Base-by-base conservation (phyloP, 2,113 vertebrate species). In the Galbula dea region DNA sequence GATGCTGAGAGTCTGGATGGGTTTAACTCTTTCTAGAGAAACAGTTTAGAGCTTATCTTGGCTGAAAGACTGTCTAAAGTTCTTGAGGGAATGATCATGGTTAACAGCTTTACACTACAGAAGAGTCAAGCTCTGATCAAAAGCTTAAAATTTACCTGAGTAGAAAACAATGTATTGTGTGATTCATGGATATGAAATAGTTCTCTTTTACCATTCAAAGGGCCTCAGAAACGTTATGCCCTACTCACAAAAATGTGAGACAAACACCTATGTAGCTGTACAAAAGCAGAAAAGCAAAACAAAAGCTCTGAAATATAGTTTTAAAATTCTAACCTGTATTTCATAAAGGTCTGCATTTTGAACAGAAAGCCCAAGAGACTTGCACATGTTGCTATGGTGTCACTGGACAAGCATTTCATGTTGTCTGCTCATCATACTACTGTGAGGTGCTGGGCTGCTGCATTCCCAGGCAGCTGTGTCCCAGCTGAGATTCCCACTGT, bases 11-110 rank as follows among this genome's bases (percentile, higher is more conserved):
- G 30, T 66, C 55, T 82, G 32, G 2, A 0, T 0, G 67, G 11
- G 10, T 88, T 91, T 94, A 79, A 59, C n/a, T 54, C n/a, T 46
- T 95, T 89, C 73, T 66, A 66, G 77, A 71, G 34, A 83, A 83
- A 54, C 5, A 81, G 55, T 32, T 83, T 46, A 36, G 73, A 81
- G 54, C 17, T 83, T 13, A 21, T 39, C 36, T 55, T 51, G 39
- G 20, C 52, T 90, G 79, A 75, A 67, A n/a, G 15, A 9, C 43
- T 66, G 10, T 21, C 24, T 36, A 34, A 36, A 4, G 12, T 52
- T 27, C 43, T 68, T 46, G 24, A 49, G 11, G 51, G 24, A 73
- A 57, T 12, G 29, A 63, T 51, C 30, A 21, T 4, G 10, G 12
- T 65, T 83, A 78, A 63, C 27, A 75, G 27, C 10, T 92, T 81